Evolutionary conservation across 2,797 vertebrate species (phyloP).

Genomic region (Poeciliopsis presidionis): DNA sequence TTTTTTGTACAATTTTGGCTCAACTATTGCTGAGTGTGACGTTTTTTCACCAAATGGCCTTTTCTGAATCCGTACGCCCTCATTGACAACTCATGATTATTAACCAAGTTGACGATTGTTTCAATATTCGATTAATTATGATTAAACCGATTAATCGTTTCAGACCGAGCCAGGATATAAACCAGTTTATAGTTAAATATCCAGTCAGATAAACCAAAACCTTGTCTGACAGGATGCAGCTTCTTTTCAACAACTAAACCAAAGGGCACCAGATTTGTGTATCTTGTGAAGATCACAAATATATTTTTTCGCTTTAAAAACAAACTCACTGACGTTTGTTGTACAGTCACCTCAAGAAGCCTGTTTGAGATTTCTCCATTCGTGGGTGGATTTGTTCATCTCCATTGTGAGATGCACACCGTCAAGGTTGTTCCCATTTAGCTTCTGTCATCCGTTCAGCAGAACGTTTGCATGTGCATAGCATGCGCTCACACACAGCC

Average conservation of each 20-base stretch:
- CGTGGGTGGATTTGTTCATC: conserved; percentile 1
- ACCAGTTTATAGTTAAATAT: not conserved
- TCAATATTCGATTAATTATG: too few species aligned
- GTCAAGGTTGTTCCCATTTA: not conserved
- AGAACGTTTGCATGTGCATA: not conserved
- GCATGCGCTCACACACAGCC: not conserved
- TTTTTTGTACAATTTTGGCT: too few species aligned
- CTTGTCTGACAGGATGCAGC: not conserved
- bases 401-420: conserved; percentile 1
- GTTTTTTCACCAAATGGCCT: too few species aligned
- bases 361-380: not conserved
- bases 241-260: not conserved
- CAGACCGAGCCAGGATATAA: too few species aligned
- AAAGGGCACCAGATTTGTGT: not conserved
- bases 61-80: too few species aligned
- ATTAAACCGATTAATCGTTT: too few species aligned
- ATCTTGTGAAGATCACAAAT: not conserved
- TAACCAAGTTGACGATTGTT: too few species aligned
- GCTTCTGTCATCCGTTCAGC: not conserved
- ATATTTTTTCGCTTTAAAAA: not conserved
- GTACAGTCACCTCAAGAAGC: not conserved
- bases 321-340: not conserved
- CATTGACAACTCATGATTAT: too few species aligned
- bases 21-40: too few species aligned
- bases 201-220: not conserved